Conservation (phyloP, 1,140 invertebrate species). For the Stegodyphus dumicola region DNA sequence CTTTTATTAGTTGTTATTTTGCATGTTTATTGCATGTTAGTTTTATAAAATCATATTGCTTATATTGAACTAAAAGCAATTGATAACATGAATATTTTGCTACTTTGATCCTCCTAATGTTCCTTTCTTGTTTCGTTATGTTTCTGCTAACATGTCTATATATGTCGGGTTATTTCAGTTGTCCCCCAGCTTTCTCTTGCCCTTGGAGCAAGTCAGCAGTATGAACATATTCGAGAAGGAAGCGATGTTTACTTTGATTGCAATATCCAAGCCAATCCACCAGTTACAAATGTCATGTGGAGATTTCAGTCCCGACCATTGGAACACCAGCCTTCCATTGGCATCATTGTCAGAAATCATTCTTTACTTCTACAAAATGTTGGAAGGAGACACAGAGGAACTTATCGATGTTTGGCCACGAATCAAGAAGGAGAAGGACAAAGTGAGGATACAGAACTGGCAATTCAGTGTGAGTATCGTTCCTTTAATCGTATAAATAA, state of each 20-base stretch:
- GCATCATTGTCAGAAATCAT: constrained; percentile 83
- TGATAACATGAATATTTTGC: too few relatives aligned
- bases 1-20: too few relatives aligned
- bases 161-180: constrained; percentile 72
- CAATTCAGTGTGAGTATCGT: constrained; percentile 74
- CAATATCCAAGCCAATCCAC: constrained; percentile 69
- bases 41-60: too few relatives aligned
- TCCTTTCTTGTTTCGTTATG: too few relatives aligned
- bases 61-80: too few relatives aligned
- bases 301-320: constrained; percentile 60
- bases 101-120: too few relatives aligned
- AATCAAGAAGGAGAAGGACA: constrained; percentile 90
- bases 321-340: constrained; percentile 70
- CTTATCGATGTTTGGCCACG: constrained; percentile 86
- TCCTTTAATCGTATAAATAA: too few relatives aligned
- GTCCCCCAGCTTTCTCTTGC: constrained; percentile 83
- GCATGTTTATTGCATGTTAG: too few relatives aligned
- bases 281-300: constrained; percentile 63
- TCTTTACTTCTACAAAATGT: constrained; percentile 69
- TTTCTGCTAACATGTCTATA: too few relatives aligned
- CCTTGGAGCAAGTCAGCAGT: constrained; percentile 85
- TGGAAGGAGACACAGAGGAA: constrained; percentile 63
- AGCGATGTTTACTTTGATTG: constrained; percentile 92
- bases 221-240: constrained; percentile 81
- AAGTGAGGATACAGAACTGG: constrained; percentile 82